Conservation (phyloP, 2,113 vertebrate genomes). For the Corapipo altera region DNA sequence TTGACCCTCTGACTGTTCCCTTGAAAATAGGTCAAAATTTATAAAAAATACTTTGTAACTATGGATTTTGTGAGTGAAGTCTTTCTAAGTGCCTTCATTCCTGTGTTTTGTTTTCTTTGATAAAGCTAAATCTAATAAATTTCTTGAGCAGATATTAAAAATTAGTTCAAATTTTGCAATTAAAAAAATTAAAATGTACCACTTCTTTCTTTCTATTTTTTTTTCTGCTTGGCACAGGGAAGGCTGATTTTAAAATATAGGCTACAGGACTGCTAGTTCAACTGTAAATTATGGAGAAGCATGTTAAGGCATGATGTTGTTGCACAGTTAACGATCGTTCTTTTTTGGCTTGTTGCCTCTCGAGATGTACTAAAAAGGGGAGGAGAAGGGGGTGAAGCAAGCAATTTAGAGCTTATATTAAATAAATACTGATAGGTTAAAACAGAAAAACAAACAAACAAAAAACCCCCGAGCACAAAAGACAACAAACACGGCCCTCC, state of each 20-base stretch:
- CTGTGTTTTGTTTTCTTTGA: background rate
- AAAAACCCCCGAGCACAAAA: background rate
- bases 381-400: background rate
- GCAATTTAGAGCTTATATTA: background rate
- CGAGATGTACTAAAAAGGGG: background rate
- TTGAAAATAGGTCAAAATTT: background rate
- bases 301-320: constrained; percentile 46
- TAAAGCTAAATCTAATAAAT: background rate
- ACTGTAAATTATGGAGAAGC: constrained; percentile 19
- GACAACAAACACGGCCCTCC: background rate
- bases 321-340: background rate
- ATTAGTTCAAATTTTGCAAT: background rate
- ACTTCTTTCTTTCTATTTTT: background rate
- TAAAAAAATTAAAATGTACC: background rate
- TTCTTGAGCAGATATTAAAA: background rate
- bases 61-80: background rate
- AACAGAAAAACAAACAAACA: background rate
- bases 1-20: background rate
- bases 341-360: constrained; percentile 9
- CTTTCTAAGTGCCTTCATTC: background rate
- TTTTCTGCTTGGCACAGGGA: background rate
- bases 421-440: background rate
- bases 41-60: background rate
- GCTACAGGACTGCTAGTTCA: background rate
- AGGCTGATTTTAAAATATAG: background rate